phyloP scores from a whole-genome alignment of 2,797 vertebrate genomes.

The Esox masquinongy region DNA sequence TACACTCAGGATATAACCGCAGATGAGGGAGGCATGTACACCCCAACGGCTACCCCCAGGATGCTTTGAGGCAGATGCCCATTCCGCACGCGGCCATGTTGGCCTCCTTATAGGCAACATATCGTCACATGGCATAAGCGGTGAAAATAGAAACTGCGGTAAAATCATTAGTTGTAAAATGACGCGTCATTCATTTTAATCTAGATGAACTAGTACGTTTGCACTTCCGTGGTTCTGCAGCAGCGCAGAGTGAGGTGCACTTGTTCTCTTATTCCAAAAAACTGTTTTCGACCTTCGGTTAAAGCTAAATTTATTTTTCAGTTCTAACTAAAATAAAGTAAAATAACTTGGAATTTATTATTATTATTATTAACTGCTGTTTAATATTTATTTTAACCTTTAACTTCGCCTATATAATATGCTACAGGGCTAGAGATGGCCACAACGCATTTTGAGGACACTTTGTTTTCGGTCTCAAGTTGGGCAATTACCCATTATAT shows the following conservation, averaged over 20 bases:
- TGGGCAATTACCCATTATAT: not conserved
- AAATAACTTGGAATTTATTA: no score
- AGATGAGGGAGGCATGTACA: not conserved
- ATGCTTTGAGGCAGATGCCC: slow-evolving; percentile 27
- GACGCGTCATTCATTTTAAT: slow-evolving; percentile 58
- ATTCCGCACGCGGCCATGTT: slow-evolving; percentile 32
- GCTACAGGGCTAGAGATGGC: not conserved
- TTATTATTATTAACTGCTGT: not conserved
- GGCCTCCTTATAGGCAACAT: slow-evolving; percentile 27
- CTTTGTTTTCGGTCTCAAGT: not conserved
- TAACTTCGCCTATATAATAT: not conserved
- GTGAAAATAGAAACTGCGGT: slow-evolving; percentile 30
- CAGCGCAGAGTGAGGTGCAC: slow-evolving; percentile 53
- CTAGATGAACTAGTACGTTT: slow-evolving; percentile 45
- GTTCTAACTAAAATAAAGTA: not conserved
- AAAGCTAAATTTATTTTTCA: not conserved
- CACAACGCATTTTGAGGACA: not conserved
- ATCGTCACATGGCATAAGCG: slow-evolving; percentile 17
- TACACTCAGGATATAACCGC: not conserved
- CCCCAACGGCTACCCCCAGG: not conserved
- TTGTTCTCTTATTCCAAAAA: slow-evolving; percentile 48
- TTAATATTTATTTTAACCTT: not conserved
- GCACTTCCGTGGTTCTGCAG: slow-evolving; percentile 53
- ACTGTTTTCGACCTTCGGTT: slow-evolving; percentile 45
- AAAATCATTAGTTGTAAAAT: slow-evolving; percentile 40